Evolutionary conservation across 2,797 vertebrate genomes (phyloP), one percentile per base, ranked within the genome.

Genomic region (Channa striata): DNA sequence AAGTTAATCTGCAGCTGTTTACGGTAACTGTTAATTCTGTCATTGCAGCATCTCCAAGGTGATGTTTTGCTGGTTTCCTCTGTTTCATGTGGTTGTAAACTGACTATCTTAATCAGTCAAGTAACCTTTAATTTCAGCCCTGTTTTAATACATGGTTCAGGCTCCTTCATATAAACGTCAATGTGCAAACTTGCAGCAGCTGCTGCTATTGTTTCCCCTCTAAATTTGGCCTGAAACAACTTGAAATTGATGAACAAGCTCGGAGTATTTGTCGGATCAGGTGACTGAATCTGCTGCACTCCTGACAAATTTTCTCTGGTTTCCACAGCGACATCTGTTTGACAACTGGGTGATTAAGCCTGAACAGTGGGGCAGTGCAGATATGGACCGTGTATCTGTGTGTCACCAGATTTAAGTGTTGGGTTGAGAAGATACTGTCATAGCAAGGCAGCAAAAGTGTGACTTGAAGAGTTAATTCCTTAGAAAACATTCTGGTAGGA

Each of bases 381-480:
- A 51, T 63, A 40, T 5, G 20, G 46, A 13, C 63, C 16, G 48
- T 23, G 50, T 20, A 8, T 77, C 16, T 52, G 10, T 56, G 37
- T 49, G 63, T 63, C 50, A 59, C 37, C 62, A 4, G 53, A 42
- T 54, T 66, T 63, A 67, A 50, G 48, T 48, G 58, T 60, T 59
- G 52, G 4, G 2, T 39, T 47, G 30, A 53, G 70, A 76, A 57
- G 72, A 59, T 10, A 16, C 47, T 51, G 47, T 75, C 67, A 36
- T 75, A 72, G 72, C 52, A 21, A 62, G 12, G 56, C 77, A 57
- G 52, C 62, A 33, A 2, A 43, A 19, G 44, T 69, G 59, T 78
- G 79, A 70, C 82, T 75, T 42, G 62, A 70, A n/a, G n/a, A n/a
- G 54, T 80, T 90, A 85, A 88, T 82, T 84, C 82, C 72, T 62